Evolutionary conservation across 92 coral and sea anemone species (phyloP).

Genomic region (Umimayanthus chanpuru): DNA sequence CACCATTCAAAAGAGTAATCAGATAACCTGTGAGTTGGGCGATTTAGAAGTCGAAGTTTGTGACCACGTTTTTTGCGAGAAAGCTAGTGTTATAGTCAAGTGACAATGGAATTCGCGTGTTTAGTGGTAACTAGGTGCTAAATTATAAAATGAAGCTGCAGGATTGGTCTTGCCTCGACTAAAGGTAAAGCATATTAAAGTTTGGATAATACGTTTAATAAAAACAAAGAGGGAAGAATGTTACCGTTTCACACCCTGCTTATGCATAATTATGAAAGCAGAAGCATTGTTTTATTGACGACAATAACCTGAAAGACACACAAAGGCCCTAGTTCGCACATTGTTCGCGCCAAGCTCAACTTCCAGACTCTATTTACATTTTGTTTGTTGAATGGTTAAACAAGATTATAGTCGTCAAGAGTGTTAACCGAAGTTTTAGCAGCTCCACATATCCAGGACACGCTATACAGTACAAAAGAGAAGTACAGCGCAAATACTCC

Average conservation of each 20-base stretch:
- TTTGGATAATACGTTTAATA: background rate
- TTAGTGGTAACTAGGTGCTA: too few relatives aligned
- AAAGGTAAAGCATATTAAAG: background rate
- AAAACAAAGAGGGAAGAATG: slow-evolving; percentile 20
- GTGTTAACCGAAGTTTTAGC: background rate
- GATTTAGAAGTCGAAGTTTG: background rate
- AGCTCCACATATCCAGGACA: background rate
- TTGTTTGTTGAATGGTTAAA: slow-evolving; percentile 26
- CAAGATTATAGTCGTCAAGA: slow-evolving; percentile 7
- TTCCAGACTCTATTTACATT: slow-evolving; percentile 36
- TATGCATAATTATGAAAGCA: slow-evolving; percentile 1
- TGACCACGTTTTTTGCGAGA: background rate
- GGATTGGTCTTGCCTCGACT: background rate
- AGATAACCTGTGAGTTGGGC: background rate
- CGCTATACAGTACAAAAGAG: slow-evolving; percentile 24
- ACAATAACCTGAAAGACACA: background rate
- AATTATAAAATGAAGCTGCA: background rate
- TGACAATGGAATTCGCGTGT: background rate
- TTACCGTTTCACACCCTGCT: background rate
- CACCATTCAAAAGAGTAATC: background rate
- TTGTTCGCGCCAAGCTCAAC: slow-evolving; percentile 6
- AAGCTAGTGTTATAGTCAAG: background rate
- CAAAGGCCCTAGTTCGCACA: slow-evolving; percentile 3
- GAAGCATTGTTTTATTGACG: background rate
- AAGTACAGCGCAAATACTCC: slow-evolving; percentile 17